Evolutionary conservation across 2,113 vertebrate species (phyloP).

Genomic region (Pavo muticus): DNA sequence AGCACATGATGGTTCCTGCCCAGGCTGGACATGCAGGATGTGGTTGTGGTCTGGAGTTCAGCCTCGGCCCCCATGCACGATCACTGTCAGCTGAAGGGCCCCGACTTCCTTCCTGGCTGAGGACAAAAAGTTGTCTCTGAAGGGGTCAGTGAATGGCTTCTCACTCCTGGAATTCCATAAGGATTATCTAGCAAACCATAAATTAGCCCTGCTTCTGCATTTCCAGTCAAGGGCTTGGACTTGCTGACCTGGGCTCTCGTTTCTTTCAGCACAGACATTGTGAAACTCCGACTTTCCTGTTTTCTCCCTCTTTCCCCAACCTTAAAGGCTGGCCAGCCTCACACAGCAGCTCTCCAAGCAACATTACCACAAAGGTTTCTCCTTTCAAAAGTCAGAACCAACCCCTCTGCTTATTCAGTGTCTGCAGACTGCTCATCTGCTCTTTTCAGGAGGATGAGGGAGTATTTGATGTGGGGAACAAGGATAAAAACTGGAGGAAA

Average conservation of each 20-base stretch:
- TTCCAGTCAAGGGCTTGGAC: constrained; percentile 47
- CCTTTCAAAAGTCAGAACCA: not conserved
- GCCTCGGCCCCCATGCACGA: not conserved
- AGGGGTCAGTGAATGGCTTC: not conserved
- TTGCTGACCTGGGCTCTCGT: not conserved
- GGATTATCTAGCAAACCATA: constrained; percentile 3
- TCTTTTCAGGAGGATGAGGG: not conserved
- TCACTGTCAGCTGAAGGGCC: not conserved
- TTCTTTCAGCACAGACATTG: not conserved
- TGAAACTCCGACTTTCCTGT: not conserved
- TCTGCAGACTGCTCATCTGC: not conserved
- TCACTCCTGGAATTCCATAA: not conserved
- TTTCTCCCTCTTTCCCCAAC: not conserved
- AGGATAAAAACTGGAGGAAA: not conserved
- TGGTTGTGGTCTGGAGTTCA: not conserved
- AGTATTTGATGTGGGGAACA: not conserved
- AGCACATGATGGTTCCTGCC: not conserved
- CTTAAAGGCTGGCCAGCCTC: not conserved
- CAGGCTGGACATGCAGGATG: not conserved
- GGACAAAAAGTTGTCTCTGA: not conserved
- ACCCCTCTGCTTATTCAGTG: not conserved
- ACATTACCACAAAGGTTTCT: not conserved
- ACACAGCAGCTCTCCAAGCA: not conserved
- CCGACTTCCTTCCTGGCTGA: not conserved
- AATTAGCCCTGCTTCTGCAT: not conserved